Base-by-base conservation (phyloP, 2,888 invertebrate genomes). In the Acutogordius australiensis region DNA sequence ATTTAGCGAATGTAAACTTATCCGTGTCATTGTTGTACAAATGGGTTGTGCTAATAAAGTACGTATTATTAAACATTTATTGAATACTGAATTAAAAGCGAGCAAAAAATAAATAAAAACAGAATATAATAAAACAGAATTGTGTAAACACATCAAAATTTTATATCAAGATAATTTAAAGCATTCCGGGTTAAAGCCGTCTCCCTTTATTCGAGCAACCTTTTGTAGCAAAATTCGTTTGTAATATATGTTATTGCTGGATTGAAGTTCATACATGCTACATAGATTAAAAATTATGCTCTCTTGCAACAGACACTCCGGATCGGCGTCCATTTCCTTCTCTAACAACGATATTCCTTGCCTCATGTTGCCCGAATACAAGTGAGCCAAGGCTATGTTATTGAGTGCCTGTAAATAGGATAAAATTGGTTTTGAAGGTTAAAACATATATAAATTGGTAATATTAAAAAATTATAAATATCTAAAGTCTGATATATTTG, bases 401-500 rank as follows among this genome's bases (percentile, higher is more conserved):
- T 51, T 51, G 4, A n/a, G 8, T 21, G 51, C 51, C 51, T 51
- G 4, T n/a, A 51, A 51, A 51, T n/a, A 26, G 23, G 8, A n/a
- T n/a, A 51, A 51, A 51, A 21, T n/a, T n/a, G 4, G 4, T 51
- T 23, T 51, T 51, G 8, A n/a, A n/a, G 23, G 23, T n/a, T 4
- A 23, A n/a, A 21, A 21, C 4, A 51, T n/a, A n/a, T 4, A 51
- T 21, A 21, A n/a, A 4, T 51, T 51, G 4, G 23, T n/a, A 4
- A n/a, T n/a, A 51, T n/a, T n/a, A 51, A n/a, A 51, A 51, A 21
- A n/a, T 51, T 51, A n/a, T 51, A n/a, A 51, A 51, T 4, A 51
- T n/a, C 8, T n/a, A n/a, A n/a, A n/a, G n/a, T n/a, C n/a, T n/a
- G n/a, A n/a, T n/a, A n/a, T n/a, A n/a, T n/a, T n/a, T n/a, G n/a